Evolutionary conservation across 2,797 vertebrate genomes (phyloP), one percentile per base, ranked within the genome.

Genomic region (Harpagifer antarcticus): DNA sequence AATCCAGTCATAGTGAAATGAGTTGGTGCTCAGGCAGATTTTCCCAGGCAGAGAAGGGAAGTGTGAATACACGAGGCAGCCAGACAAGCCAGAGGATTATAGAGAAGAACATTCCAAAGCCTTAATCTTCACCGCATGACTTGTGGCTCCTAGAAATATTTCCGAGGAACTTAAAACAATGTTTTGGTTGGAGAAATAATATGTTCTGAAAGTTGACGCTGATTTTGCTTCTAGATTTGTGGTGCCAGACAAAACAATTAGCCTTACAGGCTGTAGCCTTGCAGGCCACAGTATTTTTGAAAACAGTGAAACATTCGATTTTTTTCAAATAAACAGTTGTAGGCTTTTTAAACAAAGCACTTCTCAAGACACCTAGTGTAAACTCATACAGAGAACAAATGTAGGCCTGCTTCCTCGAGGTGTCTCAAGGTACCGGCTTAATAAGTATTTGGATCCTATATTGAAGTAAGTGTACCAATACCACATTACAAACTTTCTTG

Each of bases 51-150:
- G 57, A 83, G 62, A 81, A 79, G 42, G 60, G 57, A 78, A 78
- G 61, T 88, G 62, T 31, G 54, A 79, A 81, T 74, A 57, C 73
- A 72, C 17, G 1, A 59, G 64, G 53, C 54, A 71, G 69, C 60
- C 53, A 71, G 78, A 75, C 45, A 48, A 79, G 67, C 65, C 63
- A 62, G 69, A 65, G 90, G 89, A 94, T 94, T 95, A 92, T 77
- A 75, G 44, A 74, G 73, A 78, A 83, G 91, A 48, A 55, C 90
- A 95, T 93, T 87, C 90, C 89, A 81, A 69, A 71, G 83, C 75
- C 58, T 56, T 94, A 95, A 94, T 92, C 92, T 87, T 72, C 72
- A 74, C 89, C 88, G 88, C 90, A 90, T 95, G 93, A 95, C 91
- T 91, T 42, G 74, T 82, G 72, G 72, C 57, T 75, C 85, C 72